Evolutionary conservation across 35 echinoderm and acorn worm species (phyloP), one percentile per base, ranked within the genome.

Genomic region (Diadema setosum): DNA sequence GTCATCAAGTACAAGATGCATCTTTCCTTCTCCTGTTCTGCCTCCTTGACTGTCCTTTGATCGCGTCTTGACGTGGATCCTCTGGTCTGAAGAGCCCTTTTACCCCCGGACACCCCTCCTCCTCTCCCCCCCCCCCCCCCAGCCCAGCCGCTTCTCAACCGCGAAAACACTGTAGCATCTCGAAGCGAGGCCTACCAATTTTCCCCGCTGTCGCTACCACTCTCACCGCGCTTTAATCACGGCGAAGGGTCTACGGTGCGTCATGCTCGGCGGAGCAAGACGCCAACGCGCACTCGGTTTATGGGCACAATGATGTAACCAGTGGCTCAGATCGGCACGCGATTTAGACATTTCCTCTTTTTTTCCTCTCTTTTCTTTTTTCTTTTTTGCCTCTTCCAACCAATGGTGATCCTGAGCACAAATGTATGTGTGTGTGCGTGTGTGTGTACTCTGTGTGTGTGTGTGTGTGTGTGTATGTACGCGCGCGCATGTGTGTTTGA

Each of bases 141-240:
- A 7, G 5, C 18, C 58, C 58, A 7, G 8, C 8, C 63, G 26
- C 63, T 12, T 34, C 26, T 67, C 63, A 67, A 29, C 63, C 63
- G 63, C 63, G 63, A 67, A 67, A 67, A 67, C 16, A 67, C 63
- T 67, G 63, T 67, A 67, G 37, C 63, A 67, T 67, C 63, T 67
- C 37, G 27, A 34, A 26, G 63, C 63, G 63, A 34, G 63, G 30
- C 63, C 63, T 67, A 67, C 63, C 63, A 67, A 33, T 67, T 67
- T 67, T 67, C 63, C 63, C 63, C 63, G 23, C 63, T 67, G 63
- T 67, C 63, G 63, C 63, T 67, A 34, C 63, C 20, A 18, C 37
- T 67, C 63, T 26, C 63, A 34, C 37, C 37, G 63, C 27, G 5
- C 37, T 67, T 67, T 67, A 67, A 67, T 67, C 63, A 67, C 63